Evolutionary conservation across 2,888 invertebrate genomes (phyloP).

Genomic region (Bugulina stolonifera): DNA sequence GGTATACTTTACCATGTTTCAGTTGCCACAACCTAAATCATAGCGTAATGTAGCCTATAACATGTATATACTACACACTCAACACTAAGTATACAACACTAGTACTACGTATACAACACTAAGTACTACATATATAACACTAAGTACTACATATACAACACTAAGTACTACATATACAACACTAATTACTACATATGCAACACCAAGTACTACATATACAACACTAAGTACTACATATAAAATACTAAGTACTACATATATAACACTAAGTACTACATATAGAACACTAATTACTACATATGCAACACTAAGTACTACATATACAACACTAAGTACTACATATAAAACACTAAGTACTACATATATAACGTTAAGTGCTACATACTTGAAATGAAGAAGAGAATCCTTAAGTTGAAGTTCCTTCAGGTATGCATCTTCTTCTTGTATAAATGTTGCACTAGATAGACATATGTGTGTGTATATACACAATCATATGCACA

Average conservation of each 20-base stretch:
- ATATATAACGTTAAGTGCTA: not conserved
- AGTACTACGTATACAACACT: not conserved
- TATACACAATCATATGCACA: no score
- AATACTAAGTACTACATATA: not conserved
- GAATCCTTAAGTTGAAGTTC: not conserved
- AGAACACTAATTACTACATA: no score
- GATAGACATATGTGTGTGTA: no score
- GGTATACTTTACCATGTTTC: slow-evolving; percentile 29
- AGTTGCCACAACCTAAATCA: slow-evolving; percentile 28
- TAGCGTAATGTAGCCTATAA: not conserved
- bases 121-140: not conserved
- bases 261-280: no score
- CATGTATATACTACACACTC: not conserved
- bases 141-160: no score
- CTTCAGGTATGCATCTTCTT: not conserved
- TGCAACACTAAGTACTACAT: not conserved
- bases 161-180: no score
- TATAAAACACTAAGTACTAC: not conserved
- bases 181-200: not conserved
- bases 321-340: not conserved
- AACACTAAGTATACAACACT: not conserved
- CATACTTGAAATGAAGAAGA: not conserved
- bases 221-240: not conserved
- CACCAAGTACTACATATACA: not conserved
- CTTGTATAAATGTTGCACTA: not conserved